Conservation (phyloP, 2,888 invertebrate genomes). For the Sepiola atlantica region DNA sequence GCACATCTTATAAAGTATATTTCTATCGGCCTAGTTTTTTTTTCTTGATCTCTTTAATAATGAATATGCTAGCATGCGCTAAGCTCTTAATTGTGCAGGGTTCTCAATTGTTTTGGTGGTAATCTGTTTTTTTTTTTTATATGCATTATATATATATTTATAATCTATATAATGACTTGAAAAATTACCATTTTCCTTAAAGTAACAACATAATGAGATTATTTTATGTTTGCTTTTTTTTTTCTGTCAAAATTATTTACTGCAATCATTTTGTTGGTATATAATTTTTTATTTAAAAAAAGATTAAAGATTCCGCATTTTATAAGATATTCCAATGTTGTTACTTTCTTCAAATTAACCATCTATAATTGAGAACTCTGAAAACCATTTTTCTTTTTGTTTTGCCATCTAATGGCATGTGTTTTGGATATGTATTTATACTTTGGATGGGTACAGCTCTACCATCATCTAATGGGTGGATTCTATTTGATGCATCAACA, state of each 20-base stretch:
- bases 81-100: not conserved
- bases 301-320: not conserved
- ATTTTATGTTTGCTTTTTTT: constrained; percentile 40
- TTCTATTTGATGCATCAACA: not conserved
- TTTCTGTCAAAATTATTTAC: no score
- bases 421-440: not conserved
- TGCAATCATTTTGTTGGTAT: no score
- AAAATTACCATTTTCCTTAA: not conserved
- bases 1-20: not conserved
- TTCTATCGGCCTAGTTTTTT: not conserved
- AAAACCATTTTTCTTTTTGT: not conserved
- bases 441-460: not conserved
- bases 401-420: not conserved
- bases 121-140: not conserved
- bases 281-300: not conserved
- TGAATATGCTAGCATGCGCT: not conserved
- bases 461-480: not conserved
- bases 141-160: no score
- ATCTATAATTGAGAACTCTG: not conserved
- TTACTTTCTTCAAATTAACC: not conserved
- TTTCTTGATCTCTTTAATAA: not conserved
- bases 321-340: not conserved
- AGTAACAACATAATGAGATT: constrained; percentile 33
- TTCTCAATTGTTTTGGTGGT: not conserved
- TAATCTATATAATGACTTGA: no score